These are phyloP conservation scores for Embidobia sp. DNA, from an alignment of 2,888 invertebrate genomes.

Conservation along the genomic window DNA sequence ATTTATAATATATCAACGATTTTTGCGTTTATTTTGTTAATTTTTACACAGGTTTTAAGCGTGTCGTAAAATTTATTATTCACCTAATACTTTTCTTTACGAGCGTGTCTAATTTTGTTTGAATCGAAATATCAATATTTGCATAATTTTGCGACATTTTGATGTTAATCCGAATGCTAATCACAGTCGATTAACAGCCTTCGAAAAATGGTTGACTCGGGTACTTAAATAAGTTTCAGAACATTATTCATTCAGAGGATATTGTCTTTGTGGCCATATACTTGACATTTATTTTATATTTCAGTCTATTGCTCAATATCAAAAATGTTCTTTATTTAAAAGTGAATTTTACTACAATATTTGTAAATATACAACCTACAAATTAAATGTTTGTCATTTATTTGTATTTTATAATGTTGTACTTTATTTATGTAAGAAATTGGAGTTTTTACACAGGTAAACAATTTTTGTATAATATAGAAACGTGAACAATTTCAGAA, in stretches of 20 bases:
- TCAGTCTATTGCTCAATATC: constrained; percentile 17
- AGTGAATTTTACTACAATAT: no score
- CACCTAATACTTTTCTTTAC: constrained; percentile 28
- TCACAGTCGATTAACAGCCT: constrained; percentile 35
- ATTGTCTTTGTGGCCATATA: not conserved
- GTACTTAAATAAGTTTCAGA: constrained; percentile 14
- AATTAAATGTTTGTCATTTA: no score
- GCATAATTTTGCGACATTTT: constrained; percentile 24
- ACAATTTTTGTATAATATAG: no score
- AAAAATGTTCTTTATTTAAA: not conserved
- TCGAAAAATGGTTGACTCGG: constrained; percentile 32
- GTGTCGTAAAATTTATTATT: no score
- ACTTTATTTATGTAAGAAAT: no score
- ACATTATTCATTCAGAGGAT: constrained; percentile 26
- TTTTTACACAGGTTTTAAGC: no score
- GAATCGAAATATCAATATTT: constrained; percentile 1
- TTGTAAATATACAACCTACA: no score
- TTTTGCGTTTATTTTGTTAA: no score
- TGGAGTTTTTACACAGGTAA: no score
- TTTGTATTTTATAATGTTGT: no score
- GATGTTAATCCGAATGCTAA: constrained; percentile 33
- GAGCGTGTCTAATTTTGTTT: not conserved
- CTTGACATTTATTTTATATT: constrained; percentile 26
- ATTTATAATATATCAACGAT: no score
- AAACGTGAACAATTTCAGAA: not conserved